phyloP scores from a whole-genome alignment of 35 echinoderm and acorn worm genomes.

The Diadema setosum region DNA sequence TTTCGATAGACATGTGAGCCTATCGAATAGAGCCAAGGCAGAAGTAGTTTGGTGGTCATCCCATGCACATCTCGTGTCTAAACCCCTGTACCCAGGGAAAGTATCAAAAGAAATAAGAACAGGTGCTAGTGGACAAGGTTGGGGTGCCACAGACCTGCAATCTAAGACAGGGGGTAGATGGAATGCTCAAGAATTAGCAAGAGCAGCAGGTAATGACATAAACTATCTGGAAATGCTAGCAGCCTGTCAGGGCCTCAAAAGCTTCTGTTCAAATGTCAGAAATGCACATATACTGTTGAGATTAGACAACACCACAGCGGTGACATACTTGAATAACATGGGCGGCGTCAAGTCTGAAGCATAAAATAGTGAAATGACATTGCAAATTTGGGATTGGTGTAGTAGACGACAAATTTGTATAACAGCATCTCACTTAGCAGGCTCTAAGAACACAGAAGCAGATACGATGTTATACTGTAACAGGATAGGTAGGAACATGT shows the following conservation, averaged over 20 bases:
- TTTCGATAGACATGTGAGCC: slow-evolving; percentile 13
- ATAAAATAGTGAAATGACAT: slow-evolving; percentile 55
- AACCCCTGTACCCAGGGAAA: background rate
- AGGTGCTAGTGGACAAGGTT: slow-evolving; percentile 42
- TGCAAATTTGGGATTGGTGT: slow-evolving; percentile 62
- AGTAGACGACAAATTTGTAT: slow-evolving; percentile 56
- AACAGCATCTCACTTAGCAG: slow-evolving; percentile 52
- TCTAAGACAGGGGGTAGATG: slow-evolving; percentile 38
- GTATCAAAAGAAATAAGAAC: slow-evolving; percentile 13
- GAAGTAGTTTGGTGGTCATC: slow-evolving; percentile 70
- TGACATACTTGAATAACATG: slow-evolving; percentile 60
- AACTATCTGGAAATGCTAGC: slow-evolving; percentile 56
- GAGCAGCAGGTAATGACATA: slow-evolving; percentile 3
- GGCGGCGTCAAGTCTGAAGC: slow-evolving; percentile 41
- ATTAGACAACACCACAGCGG: slow-evolving; percentile 61
- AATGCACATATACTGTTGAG: slow-evolving; percentile 42
- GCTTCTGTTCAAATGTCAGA: slow-evolving; percentile 20
- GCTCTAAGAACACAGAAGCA: slow-evolving; percentile 25
- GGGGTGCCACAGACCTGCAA: slow-evolving; percentile 53
- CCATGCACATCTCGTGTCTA: background rate
- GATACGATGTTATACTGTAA: slow-evolving; percentile 49
- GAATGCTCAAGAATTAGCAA: slow-evolving; percentile 8
- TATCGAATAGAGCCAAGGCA: slow-evolving; percentile 15
- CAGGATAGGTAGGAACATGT: too few species aligned
- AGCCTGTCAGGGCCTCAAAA: slow-evolving; percentile 25